A percentile compares a stretch with the other conserved stretches of the same genome.
Evolutionary conservation across 2,113 vertebrate species (phyloP).

Genomic region (Trichomycterus rosablanca): DNA sequence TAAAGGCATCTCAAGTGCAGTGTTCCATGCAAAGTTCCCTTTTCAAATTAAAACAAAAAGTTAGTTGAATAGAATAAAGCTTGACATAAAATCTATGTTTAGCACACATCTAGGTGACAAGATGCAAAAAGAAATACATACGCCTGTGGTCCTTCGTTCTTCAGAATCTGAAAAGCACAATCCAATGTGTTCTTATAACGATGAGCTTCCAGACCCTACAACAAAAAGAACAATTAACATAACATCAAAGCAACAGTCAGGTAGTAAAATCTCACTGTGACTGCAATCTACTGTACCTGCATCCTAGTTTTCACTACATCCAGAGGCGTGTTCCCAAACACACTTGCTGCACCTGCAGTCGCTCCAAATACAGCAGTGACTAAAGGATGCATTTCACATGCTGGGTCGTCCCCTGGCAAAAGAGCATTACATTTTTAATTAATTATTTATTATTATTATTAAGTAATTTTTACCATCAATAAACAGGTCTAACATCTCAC

Average conservation of each 20-base stretch:
- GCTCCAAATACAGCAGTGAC: constrained; percentile 73
- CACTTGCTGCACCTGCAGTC: constrained; percentile 73
- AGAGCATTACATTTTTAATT: background rate
- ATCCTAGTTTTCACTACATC: constrained; percentile 78
- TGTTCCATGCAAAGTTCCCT: background rate
- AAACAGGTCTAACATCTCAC: constrained; percentile 44
- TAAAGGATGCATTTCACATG: constrained; percentile 68
- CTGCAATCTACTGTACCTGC: constrained; percentile 61
- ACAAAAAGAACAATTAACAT: background rate
- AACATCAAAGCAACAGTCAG: background rate
- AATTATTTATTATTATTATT: background rate
- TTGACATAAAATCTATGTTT: too few species aligned
- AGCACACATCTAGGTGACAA: background rate
- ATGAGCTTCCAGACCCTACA: constrained; percentile 72
- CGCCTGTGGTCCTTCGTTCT: constrained; percentile 73
- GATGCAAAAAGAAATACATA: constrained; percentile 51
- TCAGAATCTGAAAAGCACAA: constrained; percentile 77
- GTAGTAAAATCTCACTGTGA: background rate
- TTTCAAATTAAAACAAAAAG: too few species aligned
- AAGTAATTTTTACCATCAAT: background rate
- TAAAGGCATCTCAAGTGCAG: too few species aligned
- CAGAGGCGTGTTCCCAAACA: constrained; percentile 77
- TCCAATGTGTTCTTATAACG: constrained; percentile 75
- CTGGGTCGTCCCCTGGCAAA: constrained; percentile 65
- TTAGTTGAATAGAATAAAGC: too few species aligned